Percentiles rank a stretch among this genome's conserved stretches.
Conservation (phyloP, 2,113 vertebrate species). For the Elachura formosa region DNA sequence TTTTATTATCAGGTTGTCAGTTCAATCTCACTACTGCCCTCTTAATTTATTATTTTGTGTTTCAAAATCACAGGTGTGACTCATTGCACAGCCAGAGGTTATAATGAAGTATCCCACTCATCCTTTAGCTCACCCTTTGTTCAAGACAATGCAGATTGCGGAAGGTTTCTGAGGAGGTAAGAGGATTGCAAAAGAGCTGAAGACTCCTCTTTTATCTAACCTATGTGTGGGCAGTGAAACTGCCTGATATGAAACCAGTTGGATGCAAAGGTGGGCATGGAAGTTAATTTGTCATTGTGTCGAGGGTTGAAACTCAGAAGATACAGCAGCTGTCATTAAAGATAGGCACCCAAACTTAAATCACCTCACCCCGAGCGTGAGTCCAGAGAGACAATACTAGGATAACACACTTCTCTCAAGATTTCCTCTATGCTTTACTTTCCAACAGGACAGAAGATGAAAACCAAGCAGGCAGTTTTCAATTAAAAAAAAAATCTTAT, state of each 20-base stretch:
- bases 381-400: not conserved
- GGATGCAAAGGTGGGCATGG: slow-evolving; percentile 47
- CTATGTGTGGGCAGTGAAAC: slow-evolving; percentile 53
- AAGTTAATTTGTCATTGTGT: slow-evolving; percentile 29
- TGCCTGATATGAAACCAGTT: slow-evolving; percentile 32
- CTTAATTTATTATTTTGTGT: slow-evolving; percentile 58
- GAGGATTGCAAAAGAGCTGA: slow-evolving; percentile 28
- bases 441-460: not conserved
- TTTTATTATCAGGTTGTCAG: slow-evolving; percentile 59
- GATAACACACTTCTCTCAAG: not conserved
- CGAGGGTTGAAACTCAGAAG: slow-evolving; percentile 11
- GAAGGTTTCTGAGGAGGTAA: slow-evolving; percentile 51
- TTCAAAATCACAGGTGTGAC: slow-evolving; percentile 59
- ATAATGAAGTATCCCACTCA: slow-evolving; percentile 64
- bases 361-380: not conserved
- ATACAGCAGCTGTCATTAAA: not conserved
- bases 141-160: slow-evolving; percentile 40
- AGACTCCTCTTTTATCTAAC: slow-evolving; percentile 46
- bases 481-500: not conserved
- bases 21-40: slow-evolving; percentile 51
- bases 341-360: not conserved
- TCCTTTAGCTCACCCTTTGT: slow-evolving; percentile 51
- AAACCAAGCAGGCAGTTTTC: not conserved
- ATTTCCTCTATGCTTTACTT: not conserved
- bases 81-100: slow-evolving; percentile 61